These are phyloP conservation scores for Amphibalanus amphitrite DNA, from an alignment of 1,140 invertebrate species.

Conservation along the genomic window DNA sequence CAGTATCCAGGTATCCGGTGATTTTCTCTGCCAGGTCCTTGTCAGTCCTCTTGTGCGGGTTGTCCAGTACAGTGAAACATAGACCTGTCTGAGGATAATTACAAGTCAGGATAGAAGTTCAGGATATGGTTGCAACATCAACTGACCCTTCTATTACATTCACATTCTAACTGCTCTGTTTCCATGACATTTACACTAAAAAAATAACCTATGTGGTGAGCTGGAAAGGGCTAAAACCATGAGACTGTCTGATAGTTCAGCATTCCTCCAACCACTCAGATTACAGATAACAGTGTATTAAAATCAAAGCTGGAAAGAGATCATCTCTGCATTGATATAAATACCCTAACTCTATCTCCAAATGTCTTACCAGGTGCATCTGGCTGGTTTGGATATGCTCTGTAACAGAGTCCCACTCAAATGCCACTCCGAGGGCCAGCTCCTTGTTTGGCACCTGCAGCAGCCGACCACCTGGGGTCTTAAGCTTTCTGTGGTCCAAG, in stretches of 20 bases:
- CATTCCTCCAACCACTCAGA: no score
- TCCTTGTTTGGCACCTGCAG: constrained; percentile 64
- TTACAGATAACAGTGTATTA: not conserved
- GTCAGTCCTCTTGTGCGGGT: constrained; percentile 62
- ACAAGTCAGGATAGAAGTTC: no score
- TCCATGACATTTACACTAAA: not conserved
- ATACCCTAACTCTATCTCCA: not conserved
- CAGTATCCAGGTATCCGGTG: constrained; percentile 65
- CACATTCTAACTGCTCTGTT: no score
- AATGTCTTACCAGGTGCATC: constrained; percentile 52
- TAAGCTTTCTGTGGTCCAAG: constrained; percentile 64
- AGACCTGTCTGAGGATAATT: constrained; percentile 43
- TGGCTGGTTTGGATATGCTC: constrained; percentile 51
- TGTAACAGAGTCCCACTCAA: constrained; percentile 80
- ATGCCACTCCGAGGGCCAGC: constrained; percentile 73
- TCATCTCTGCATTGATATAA: not conserved
- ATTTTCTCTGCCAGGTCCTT: constrained; percentile 57
- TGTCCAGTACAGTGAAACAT: constrained; percentile 76
- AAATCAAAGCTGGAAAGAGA: not conserved
- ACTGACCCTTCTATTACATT: no score
- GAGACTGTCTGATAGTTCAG: not conserved
- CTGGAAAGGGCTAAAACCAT: not conserved
- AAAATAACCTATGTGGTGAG: not conserved
- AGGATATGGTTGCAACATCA: no score
- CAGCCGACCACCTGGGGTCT: constrained; percentile 62